phyloP scores from a whole-genome alignment of 2,113 vertebrate species.

The Etia nguti region DNA sequence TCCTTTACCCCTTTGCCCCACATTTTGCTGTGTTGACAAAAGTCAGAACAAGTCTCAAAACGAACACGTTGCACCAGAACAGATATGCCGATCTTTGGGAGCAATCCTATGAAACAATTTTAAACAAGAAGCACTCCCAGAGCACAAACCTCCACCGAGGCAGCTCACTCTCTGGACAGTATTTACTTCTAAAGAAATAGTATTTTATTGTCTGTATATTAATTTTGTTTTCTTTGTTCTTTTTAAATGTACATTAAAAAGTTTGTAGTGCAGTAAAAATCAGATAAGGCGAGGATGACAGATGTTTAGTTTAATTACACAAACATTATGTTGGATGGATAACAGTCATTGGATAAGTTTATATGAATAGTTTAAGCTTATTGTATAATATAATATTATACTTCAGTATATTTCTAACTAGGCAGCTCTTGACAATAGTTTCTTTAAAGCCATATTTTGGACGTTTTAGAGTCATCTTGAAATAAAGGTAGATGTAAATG shows the following conservation, averaged over 20 bases:
- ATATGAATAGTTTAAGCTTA: background rate
- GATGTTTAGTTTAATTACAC: background rate
- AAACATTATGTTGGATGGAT: background rate
- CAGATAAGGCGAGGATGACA: background rate
- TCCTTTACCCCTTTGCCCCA: background rate
- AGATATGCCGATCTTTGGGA: no score
- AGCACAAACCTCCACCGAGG: background rate
- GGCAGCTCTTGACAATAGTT: background rate
- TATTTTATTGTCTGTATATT: background rate
- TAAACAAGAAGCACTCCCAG: background rate
- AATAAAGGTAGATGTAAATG: background rate
- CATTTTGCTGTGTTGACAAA: background rate
- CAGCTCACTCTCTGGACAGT: background rate
- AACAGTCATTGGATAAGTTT: background rate
- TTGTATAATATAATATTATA: background rate
- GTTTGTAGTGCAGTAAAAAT: background rate
- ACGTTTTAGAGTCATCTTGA: background rate
- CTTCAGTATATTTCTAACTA: background rate
- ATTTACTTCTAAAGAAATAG: background rate
- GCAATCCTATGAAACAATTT: background rate
- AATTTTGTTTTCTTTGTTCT: background rate
- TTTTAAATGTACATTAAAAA: background rate
- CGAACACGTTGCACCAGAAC: background rate
- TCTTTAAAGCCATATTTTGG: background rate
- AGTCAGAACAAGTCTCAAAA: background rate